Base-by-base conservation (phyloP, 2,888 invertebrate genomes). In the Xylocampa areola region DNA sequence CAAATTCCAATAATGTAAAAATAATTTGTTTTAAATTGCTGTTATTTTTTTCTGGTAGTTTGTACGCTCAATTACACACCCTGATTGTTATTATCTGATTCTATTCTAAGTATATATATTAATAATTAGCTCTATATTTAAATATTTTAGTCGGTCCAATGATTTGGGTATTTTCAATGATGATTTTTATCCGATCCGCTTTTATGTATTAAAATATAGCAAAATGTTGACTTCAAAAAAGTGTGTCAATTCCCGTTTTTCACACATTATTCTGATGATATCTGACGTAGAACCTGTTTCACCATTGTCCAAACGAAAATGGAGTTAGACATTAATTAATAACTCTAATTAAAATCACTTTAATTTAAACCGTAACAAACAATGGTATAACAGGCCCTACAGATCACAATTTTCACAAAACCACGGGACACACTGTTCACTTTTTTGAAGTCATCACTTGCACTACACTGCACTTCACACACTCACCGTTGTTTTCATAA, bases 401-500 rank as follows among this genome's bases (percentile, higher is more conserved):
- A 27, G 25, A 75, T 73, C 75, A 75, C 75, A 68, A 13, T 14
- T 44, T 52, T 77, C 86, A 82, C 81, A 71, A 49, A 64, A 72
- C 41, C 83, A 83, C 87, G 80, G 84, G 84, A 85, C 78, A 77
- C 86, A 83, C 63, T 21, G 64, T 59, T 70, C 89, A 88, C 90
- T 88, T 90, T 90, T 92, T 90, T 90, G 91, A 92, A 92, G 91
- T 86, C 90, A 84, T 81, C 86, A 88, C 88, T 75, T 79, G 75
- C 79, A 86, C 84, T 76, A 44, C 86, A 85, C 86, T 84, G 67
- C 83, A 88, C 87, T 83, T 68, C 86, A 77, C 81, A 64, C 86
- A 92, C 94, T 93, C 93, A 93, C 93, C 92, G 92, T 80, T 84
- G 73, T 90, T 88, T 87, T 93, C 93, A 93, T 93, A 74, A 81